These are phyloP conservation scores for Raillietiella orientalis DNA, from an alignment of 2,888 invertebrate genomes.

Conservation along the genomic window DNA sequence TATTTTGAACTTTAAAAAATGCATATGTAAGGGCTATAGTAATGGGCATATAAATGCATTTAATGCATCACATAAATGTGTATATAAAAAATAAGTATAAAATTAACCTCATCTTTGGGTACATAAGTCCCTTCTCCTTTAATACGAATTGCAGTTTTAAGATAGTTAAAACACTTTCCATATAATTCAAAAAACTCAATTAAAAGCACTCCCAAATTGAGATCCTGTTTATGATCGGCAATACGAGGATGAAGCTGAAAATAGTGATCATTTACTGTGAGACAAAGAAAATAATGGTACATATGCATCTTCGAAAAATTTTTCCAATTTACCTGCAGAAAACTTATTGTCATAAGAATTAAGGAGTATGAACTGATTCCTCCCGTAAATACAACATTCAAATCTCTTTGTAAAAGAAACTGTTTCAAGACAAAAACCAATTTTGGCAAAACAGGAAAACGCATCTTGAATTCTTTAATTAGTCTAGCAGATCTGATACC, in stretches of 20 bases:
- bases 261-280: background rate
- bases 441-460: slow-evolving; percentile 65
- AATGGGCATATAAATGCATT: too few relatives aligned
- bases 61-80: too few relatives aligned
- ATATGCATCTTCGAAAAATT: slow-evolving; percentile 5
- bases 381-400: slow-evolving; percentile 97
- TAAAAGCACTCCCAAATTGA: slow-evolving; percentile 70
- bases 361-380: slow-evolving; percentile 97
- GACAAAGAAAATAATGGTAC: background rate
- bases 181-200: slow-evolving; percentile 94
- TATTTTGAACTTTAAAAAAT: too few relatives aligned
- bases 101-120: slow-evolving; percentile 44
- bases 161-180: slow-evolving; percentile 81
- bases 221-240: slow-evolving; percentile 8
- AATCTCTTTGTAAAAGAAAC: slow-evolving; percentile 82
- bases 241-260: background rate
- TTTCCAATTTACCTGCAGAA: slow-evolving; percentile 29
- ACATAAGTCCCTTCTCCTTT: slow-evolving; percentile 78
- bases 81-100: background rate
- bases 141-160: slow-evolving; percentile 70
- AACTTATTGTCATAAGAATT: slow-evolving; percentile 92
- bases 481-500: slow-evolving; percentile 87
- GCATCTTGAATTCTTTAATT: slow-evolving; percentile 59
- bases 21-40: too few relatives aligned
- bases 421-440: slow-evolving; percentile 92